Evolutionary conservation across 2,888 invertebrate species (phyloP), one percentile per base, ranked within the genome.

Genomic region (Epistrophe eligans): DNA sequence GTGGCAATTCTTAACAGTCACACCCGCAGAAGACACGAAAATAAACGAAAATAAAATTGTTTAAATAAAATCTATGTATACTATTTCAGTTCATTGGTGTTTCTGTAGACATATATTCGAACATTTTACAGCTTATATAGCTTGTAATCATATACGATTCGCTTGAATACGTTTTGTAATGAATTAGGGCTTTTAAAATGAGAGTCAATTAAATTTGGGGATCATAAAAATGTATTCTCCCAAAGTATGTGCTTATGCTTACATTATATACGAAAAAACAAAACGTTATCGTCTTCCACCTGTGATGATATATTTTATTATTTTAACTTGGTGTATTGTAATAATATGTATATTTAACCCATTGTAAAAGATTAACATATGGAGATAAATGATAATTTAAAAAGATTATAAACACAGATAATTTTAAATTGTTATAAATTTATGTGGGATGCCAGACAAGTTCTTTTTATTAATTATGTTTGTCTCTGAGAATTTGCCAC

Each of bases 81-180:
- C 73, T 76, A 80, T 38, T 38, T 40, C 43, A 48, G 19, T 50
- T 72, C 17, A 15, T 5, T 80, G 60, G 76, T 84, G 80, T 84
- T 55, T 80, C 43, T 52, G 50, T 66, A 58, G 79, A 71, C 71
- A 80, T 24, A 80, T 24, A 24, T 66, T 17, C 9, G 19, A 81
- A 72, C 32, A 72, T 80, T 60, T 80, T 55, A 77, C 15, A 45
- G 32, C 32, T 62, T 10, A 10, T 38, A 24, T 24, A 24, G 24
- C 45, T 48, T 73, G 60, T 60, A 77, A 64, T 79, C 72, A 80
- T 35, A 80, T 71, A 38, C 72, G 84, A 72, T 77, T 81, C 81
- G 81, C 66, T 81, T 81, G 72, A 77, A 40, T 77, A 72, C 66
- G 9, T 60, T 38, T 60, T 43, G 40, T 72, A 60, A 58, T 66